Conservation (phyloP, 1,140 invertebrate genomes). For the Procambarus virginalis region DNA sequence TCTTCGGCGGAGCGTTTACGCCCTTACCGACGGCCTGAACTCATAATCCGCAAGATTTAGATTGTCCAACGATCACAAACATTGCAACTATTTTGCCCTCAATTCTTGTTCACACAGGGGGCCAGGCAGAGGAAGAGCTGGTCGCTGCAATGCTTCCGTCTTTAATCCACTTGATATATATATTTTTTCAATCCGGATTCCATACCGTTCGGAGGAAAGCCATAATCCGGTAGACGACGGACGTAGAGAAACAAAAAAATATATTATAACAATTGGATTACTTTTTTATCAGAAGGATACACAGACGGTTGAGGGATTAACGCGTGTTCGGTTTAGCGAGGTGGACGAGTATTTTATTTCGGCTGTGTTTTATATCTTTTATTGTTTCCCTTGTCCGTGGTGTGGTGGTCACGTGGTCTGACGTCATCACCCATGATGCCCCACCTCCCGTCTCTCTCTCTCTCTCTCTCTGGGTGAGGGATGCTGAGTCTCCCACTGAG, state of each 20-base stretch:
- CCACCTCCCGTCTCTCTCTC: background rate
- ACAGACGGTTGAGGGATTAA: conserved; percentile 10
- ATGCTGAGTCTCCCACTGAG: too few relatives aligned
- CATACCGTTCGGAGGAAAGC: background rate
- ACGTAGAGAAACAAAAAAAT: background rate
- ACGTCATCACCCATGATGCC: conserved; percentile 27
- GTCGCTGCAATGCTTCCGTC: conserved; percentile 3
- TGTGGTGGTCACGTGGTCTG: conserved; percentile 53
- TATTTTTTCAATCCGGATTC: background rate
- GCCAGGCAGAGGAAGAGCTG: conserved; percentile 35
- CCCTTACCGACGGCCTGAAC: conserved; percentile 48
- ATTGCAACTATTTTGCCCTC: conserved; percentile 67
- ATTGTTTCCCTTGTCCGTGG: conserved; percentile 49
- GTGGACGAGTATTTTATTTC: conserved; percentile 48
- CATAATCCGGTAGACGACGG: background rate
- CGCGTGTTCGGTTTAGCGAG: conserved; percentile 39
- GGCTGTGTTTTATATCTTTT: conserved; percentile 56
- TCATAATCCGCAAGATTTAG: conserved; percentile 68
- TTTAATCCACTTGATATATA: background rate
- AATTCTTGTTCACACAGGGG: conserved; percentile 66
- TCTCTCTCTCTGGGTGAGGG: background rate
- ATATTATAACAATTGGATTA: background rate
- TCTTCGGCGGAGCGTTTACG: conserved; percentile 25
- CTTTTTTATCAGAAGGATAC: background rate
- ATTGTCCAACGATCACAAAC: conserved; percentile 68